Evolutionary conservation across 2,888 invertebrate genomes (phyloP).

Genomic region (Schizaphis graminum): DNA sequence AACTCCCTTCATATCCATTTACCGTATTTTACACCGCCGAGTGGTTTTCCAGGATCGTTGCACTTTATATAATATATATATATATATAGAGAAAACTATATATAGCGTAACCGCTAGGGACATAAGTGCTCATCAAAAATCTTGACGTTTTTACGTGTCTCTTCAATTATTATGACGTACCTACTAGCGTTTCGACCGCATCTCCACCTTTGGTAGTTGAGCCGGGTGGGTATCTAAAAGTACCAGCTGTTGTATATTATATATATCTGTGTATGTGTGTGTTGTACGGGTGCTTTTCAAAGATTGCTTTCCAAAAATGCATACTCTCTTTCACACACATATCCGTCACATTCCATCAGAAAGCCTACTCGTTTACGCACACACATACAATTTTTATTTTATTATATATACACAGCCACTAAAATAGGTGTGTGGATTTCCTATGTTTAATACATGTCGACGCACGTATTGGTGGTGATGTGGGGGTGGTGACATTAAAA

Average conservation of each 20-base stretch:
- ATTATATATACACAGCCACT: background rate
- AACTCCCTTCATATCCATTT: conserved; percentile 8
- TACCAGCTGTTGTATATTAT: background rate
- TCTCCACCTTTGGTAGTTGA: background rate
- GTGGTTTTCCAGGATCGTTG: background rate
- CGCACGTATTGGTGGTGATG: background rate
- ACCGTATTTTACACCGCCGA: conserved; percentile 17
- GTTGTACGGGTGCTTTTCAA: background rate
- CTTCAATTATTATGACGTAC: conserved; percentile 41
- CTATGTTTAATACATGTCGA: background rate
- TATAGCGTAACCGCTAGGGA: conserved; percentile 42
- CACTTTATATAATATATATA: background rate
- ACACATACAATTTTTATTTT: background rate
- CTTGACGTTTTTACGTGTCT: conserved; percentile 48
- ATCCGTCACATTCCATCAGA: conserved; percentile 24
- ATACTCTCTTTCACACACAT: background rate
- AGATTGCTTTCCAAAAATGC: conserved; percentile 40
- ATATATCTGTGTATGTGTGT: background rate
- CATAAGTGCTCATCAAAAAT: conserved; percentile 53
- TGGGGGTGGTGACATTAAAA: background rate
- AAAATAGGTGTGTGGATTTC: background rate
- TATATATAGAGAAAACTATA: background rate
- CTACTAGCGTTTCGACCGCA: background rate
- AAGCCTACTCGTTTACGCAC: background rate
- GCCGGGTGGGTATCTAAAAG: background rate